Base-by-base conservation (phyloP, 2,797 vertebrate species). In the Tadarida brasiliensis region DNA sequence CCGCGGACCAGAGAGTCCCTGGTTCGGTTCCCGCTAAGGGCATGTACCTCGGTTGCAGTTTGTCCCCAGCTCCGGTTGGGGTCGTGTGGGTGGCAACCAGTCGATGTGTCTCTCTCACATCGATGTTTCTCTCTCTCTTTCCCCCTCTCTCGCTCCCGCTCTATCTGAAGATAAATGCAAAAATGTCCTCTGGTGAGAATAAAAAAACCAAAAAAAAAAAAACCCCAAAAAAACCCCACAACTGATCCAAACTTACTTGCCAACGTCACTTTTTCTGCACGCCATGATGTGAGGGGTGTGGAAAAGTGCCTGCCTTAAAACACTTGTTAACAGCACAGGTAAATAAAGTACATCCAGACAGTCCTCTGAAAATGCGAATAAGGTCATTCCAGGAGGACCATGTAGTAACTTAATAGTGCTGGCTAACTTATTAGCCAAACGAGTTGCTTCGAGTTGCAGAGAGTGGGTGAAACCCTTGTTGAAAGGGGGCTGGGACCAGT, bases 281-380 rank as follows among this genome's bases (percentile, higher is more conserved):
- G n/a, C 22, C 51, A 24, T 10, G 39, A 93, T 91, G 93, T 91
- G 76, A 77, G 15, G 56, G n/a, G n/a, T 85, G 1, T 44, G 80
- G 44, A 85, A 94, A 90, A 94, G 6, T 12, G 35, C 88, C 30
- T 90, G 19, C 59, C 9, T n/a, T 93, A 77, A 85, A 83, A 63
- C 68, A 49, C 49, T 95, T 92, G 83, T 85, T 87, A 87, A 57
- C 33, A 76, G 28, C 15, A 77, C 63, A 87, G 24, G 81, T 47
- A 74, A 94, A 94, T 87, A 91, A 90, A 73, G 28, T 15, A 49
- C 49, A 51, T 33, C 8, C 35, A 84, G 54, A 80, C 80, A 81
- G 10, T 26, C 15, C 24, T 44, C 20, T 76, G 56, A 70, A 84
- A 92, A 78, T 86, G 20, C 35, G 74, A 59, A 80, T 26, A 86